Evolutionary conservation across 2,888 invertebrate species (phyloP).

Genomic region (Eudasyphora cyanicolor): DNA sequence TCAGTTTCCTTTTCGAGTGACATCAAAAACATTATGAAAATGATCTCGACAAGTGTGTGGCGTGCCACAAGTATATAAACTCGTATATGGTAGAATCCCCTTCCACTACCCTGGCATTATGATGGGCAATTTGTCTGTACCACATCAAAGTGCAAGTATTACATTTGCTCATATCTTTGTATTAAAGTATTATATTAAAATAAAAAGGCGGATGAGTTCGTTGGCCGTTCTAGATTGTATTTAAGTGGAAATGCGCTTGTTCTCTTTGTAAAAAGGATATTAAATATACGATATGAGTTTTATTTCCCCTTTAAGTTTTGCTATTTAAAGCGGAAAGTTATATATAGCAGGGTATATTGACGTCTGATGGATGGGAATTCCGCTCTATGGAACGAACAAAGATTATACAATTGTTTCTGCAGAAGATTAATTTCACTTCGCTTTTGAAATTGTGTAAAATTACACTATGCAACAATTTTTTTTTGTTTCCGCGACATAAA

Average conservation of each 20-base stretch:
- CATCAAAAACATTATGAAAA: slow-evolving; percentile 5
- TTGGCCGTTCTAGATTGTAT: slow-evolving; percentile 1
- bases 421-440: no score
- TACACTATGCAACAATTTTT: no score
- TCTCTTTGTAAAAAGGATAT: no score
- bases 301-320: no score
- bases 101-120: not conserved
- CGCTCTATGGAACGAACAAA: no score
- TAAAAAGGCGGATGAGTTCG: not conserved
- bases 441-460: no score
- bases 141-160: not conserved
- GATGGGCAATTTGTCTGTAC: not conserved
- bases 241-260: not conserved
- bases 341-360: no score
- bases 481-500: no score
- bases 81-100: not conserved
- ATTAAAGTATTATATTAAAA: not conserved
- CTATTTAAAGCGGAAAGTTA: no score
- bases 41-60: not conserved
- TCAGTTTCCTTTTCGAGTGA: not conserved
- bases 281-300: no score
- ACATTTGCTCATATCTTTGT: not conserved
- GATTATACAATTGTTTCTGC: no score
- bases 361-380: no score
- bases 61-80: not conserved